Evolutionary conservation across 2,797 vertebrate genomes (phyloP), one percentile per base, ranked within the genome.

Genomic region (Phalloptychus januarius): DNA sequence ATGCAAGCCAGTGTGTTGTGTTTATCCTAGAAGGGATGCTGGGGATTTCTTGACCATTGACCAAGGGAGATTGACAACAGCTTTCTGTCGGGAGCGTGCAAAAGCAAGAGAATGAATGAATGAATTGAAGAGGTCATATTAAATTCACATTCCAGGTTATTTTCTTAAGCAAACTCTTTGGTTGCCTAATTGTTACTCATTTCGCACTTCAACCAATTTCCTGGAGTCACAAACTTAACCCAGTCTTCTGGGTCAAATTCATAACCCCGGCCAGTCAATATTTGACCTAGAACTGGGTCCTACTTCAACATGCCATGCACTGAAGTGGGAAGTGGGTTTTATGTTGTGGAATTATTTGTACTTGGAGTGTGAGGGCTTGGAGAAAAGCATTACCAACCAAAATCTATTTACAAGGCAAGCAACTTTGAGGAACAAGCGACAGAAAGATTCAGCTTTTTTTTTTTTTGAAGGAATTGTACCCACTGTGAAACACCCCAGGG

Each of bases 391-490:
- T 89, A 90, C 93, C 92, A 92, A 92, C 91, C 88, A 83, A 93
- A 94, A 94, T 94, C 91, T 93, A 92, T 94, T 94, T 93, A 93
- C 92, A 94, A 92, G 88, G 84, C 86, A 72, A 89, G 90, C 80
- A 90, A 93, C 90, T 93, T 89, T 84, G 91, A 93, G 92, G 85
- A 89, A 90, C 89, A 89, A 83, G 88, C 79, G 86, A 91, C 85
- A 90, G 78, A 89, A 78, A 84, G 79, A 88, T 89, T 90, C 45
- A 63, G 25, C 50, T 52, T 75, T 71, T 80, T 69, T 74, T 90
- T 91, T 91, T 89, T 91, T 87, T 90, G 54, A 90, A 83, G 87
- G 69, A 85, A 79, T 85, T 87, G 88, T 84, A 91, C 85, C 88
- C 87, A 93, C 86, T 92, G 89, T 86, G 89, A 94, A 92, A 93